phyloP scores from a whole-genome alignment of 2,113 vertebrate genomes.

The Ellobius talpinus region DNA sequence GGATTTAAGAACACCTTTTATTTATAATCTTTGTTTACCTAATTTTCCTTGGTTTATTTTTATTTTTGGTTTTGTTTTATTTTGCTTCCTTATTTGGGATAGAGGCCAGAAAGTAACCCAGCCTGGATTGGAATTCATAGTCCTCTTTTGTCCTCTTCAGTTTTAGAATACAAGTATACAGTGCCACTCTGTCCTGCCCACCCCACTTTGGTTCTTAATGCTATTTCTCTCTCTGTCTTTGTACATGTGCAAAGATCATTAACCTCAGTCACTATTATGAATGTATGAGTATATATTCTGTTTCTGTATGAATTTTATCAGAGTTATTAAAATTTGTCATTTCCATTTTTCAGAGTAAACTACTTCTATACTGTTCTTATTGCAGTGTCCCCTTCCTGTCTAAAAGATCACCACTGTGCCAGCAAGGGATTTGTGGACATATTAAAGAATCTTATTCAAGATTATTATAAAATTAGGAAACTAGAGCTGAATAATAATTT shows the following conservation, averaged over 20 bases:
- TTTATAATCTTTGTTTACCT: conserved; percentile 44
- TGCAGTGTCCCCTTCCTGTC: conserved; percentile 34
- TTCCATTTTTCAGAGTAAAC: conserved; percentile 62
- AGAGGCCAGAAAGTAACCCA: not conserved
- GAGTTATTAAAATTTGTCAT: conserved; percentile 64
- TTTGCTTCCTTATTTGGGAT: not conserved
- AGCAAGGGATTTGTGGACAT: conserved; percentile 7
- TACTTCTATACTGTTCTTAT: conserved; percentile 40
- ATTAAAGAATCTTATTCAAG: conserved; percentile 36
- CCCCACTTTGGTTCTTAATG: conserved; percentile 48
- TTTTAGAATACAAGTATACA: not conserved
- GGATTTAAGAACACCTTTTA: conserved; percentile 67
- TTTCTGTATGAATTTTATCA: conserved; percentile 63
- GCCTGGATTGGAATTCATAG: not conserved
- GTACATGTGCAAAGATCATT: conserved; percentile 12
- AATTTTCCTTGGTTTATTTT: conserved; percentile 31
- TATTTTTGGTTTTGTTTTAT: not conserved
- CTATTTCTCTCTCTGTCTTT: not conserved
- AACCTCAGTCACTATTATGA: conserved; percentile 42
- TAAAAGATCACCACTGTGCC: conserved; percentile 44
- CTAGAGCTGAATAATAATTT: conserved; percentile 59
- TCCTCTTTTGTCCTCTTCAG: not conserved
- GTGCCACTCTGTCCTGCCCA: not conserved
- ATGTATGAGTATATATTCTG: conserved; percentile 36
- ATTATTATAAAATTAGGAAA: conserved; percentile 3